A percentile compares a stretch with the other conserved stretches of the same genome.
phyloP scores from a whole-genome alignment of 2,888 invertebrate species.

The Limnephilus rhombicus region DNA sequence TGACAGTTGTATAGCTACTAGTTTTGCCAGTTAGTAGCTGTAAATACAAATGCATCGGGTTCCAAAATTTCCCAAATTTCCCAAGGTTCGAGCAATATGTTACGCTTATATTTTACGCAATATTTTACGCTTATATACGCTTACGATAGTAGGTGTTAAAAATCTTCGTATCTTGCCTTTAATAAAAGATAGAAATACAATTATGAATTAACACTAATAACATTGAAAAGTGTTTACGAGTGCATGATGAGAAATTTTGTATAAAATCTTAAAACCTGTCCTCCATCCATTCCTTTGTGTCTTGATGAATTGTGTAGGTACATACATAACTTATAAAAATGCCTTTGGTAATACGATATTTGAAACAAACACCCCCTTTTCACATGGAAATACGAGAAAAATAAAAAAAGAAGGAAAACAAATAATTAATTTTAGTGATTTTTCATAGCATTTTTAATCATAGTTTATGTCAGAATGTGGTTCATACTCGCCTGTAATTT shows the following conservation, averaged over 20 bases:
- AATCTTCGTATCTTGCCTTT: too few relatives aligned
- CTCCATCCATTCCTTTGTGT: not conserved
- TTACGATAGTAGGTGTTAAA: too few relatives aligned
- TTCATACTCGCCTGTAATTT: not conserved
- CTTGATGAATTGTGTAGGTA: not conserved
- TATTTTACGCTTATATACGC: too few relatives aligned
- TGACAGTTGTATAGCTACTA: too few relatives aligned
- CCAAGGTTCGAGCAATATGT: too few relatives aligned
- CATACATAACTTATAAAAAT: not conserved
- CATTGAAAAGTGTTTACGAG: too few relatives aligned
- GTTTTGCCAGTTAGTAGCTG: too few relatives aligned
- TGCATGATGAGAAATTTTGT: not conserved
- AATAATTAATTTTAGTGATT: conserved; percentile 10
- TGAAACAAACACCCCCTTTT: not conserved
- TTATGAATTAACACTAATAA: too few relatives aligned
- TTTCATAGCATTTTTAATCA: conserved; percentile 34
- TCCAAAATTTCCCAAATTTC: too few relatives aligned
- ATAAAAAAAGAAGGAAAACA: not conserved
- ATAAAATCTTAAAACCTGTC: not conserved
- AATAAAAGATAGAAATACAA: too few relatives aligned
- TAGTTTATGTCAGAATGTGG: conserved; percentile 26
- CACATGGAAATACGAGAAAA: not conserved
- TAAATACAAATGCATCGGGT: too few relatives aligned
- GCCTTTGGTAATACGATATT: not conserved
- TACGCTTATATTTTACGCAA: too few relatives aligned